Evolutionary conservation across 2,797 vertebrate genomes (phyloP), one percentile per base, ranked within the genome.

Genomic region (Graptemys geographica): DNA sequence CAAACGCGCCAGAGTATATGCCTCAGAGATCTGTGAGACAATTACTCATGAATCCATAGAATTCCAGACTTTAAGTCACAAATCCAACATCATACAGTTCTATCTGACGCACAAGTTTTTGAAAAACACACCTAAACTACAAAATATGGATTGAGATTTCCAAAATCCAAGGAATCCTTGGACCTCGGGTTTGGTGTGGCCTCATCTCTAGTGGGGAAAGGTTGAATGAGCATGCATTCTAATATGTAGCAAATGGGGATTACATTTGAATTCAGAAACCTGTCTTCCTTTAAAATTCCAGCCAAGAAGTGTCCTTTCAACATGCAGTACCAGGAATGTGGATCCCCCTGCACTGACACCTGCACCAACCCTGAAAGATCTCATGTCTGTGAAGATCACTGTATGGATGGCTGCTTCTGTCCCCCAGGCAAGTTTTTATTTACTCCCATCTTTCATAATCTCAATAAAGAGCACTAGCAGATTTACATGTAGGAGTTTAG

Each of bases 331-430:
- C 49, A 96, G 44, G 99, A 99, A 92, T 99, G 98, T 88, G 98
- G 97, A 92, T 98, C 96, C 33, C 97, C 98, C 2, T 99, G 99
- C 88, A 90, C 91, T 2, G 97, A 99, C 94, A 99, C 98, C 33
- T 99, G 99, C 94, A 98, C 98, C 27, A 99, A 98, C 78, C 96
- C 96, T 49, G 97, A 98, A 53, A 96, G 98, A 88, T 98, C 98
- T 47, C 90, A 97, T 49, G 97, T 98, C 10, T 99, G 99, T 96
- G 98, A 98, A 52, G 96, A 96, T 2, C 99, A 99, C 96, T 98
- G 98, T 56, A 95, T 97, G 0, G 98, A 98, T 8, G 98, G 98
- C 81, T 99, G 99, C 97, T 98, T 98, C 98, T 99, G 99, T 76
- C 99, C 99, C 4, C 19, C 96, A 84, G 99, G 99, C 98, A 98